Evolutionary conservation across 2,113 vertebrate species (phyloP).

Genomic region (Abramis brama): DNA sequence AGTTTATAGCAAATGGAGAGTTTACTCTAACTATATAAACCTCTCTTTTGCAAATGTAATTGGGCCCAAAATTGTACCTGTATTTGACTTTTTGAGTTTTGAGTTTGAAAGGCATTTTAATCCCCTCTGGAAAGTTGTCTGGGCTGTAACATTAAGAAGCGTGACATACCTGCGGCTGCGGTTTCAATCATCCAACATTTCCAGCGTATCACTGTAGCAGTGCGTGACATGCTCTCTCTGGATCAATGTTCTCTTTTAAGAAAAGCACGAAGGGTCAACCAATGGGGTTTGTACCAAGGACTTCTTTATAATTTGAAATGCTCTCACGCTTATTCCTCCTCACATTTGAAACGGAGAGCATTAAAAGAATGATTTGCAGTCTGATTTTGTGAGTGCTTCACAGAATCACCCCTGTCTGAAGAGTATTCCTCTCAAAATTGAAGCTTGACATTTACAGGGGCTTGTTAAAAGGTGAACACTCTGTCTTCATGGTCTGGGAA

Average conservation of each 20-base stretch:
- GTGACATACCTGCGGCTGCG: neutral
- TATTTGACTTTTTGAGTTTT: neutral
- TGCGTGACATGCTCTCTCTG: neutral
- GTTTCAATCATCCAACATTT: conserved; percentile 22
- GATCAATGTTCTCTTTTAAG: conserved; percentile 42
- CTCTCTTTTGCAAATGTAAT: neutral
- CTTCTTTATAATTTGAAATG: conserved; percentile 26
- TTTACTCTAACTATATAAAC: neutral
- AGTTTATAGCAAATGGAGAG: neutral
- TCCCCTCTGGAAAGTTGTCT: conserved; percentile 18
- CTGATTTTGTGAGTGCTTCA: conserved; percentile 26
- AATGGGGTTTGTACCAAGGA: conserved; percentile 13
- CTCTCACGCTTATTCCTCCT: neutral
- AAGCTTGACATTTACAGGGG: conserved; percentile 56
- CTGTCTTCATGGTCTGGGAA: conserved; percentile 45
- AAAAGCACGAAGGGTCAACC: neutral
- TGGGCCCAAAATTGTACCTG: neutral
- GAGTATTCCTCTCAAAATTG: conserved; percentile 50
- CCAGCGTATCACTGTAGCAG: neutral
- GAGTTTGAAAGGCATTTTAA: conserved; percentile 25
- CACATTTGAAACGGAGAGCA: neutral
- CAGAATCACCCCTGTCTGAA: conserved; percentile 27
- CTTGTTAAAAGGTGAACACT: conserved; percentile 58
- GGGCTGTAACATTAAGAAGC: conserved; percentile 18
- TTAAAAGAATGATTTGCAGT: conserved; percentile 26